Percentiles rank a stretch among this genome's conserved stretches.
Conservation (phyloP, 2,797 vertebrate genomes). For the Natrix natrix region DNA sequence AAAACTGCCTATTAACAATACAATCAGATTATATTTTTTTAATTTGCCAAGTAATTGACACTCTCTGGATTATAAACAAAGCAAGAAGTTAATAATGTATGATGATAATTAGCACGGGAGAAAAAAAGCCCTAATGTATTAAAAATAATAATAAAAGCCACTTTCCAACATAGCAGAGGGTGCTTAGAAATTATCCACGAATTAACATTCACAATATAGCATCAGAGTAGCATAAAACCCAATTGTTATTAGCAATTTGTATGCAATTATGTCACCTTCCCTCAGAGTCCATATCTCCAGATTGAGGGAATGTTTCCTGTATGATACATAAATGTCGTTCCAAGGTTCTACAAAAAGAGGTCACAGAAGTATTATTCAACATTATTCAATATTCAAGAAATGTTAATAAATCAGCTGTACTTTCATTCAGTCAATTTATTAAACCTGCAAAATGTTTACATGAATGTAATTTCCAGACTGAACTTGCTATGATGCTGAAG, state of each 20-base stretch:
- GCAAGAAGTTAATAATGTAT: background rate
- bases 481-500: background rate
- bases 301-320: background rate
- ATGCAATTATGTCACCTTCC: background rate
- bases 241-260: background rate
- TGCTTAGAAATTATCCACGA: background rate
- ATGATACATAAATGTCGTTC: background rate
- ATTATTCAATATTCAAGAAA: background rate
- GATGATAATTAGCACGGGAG: background rate
- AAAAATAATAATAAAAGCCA: background rate
- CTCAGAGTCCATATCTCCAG: background rate
- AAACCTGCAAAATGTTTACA: background rate
- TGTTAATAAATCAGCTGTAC: background rate
- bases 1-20: background rate
- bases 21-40: background rate
- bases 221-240: background rate
- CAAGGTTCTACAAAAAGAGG: background rate
- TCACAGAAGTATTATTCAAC: background rate
- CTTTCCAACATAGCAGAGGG: background rate
- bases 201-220: background rate
- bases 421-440: background rate
- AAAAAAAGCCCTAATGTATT: background rate
- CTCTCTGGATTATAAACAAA: background rate
- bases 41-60: background rate
- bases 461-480: background rate